Evolutionary conservation across 2,797 vertebrate species (phyloP).

Genomic region (Pteronotus mesoamericanus): DNA sequence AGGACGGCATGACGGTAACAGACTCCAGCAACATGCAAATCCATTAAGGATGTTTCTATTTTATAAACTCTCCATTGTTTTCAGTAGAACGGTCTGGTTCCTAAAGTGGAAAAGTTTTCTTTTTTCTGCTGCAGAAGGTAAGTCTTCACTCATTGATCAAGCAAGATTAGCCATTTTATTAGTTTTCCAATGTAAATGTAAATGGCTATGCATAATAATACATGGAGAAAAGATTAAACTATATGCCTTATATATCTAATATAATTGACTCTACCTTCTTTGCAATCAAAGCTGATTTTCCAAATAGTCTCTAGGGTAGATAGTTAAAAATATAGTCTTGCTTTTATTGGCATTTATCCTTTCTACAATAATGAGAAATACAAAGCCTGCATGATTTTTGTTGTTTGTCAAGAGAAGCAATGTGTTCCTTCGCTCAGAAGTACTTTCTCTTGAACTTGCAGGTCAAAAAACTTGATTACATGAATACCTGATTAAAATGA

Average conservation of each 20-base stretch:
- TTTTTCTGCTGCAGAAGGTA: neutral
- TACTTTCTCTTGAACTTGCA: neutral
- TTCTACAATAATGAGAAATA: neutral
- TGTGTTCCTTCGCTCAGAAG: neutral
- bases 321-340: neutral
- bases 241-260: neutral
- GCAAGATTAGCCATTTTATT: neutral
- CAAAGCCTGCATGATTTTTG: neutral
- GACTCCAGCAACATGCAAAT: neutral
- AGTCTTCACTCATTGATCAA: neutral
- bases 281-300: neutral
- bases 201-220: neutral
- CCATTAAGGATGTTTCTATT: neutral
- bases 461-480: neutral
- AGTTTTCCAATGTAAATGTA: neutral
- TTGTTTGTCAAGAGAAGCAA: neutral
- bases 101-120: neutral
- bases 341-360: neutral
- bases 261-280: neutral
- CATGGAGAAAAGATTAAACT: neutral
- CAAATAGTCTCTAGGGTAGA: neutral
- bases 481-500: neutral
- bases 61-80: neutral
- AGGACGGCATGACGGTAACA: neutral
- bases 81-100: neutral